Percentiles rank a stretch among this genome's conserved stretches.
phyloP scores from a whole-genome alignment of 2,888 invertebrate species.

The Isoperla grammatica region DNA sequence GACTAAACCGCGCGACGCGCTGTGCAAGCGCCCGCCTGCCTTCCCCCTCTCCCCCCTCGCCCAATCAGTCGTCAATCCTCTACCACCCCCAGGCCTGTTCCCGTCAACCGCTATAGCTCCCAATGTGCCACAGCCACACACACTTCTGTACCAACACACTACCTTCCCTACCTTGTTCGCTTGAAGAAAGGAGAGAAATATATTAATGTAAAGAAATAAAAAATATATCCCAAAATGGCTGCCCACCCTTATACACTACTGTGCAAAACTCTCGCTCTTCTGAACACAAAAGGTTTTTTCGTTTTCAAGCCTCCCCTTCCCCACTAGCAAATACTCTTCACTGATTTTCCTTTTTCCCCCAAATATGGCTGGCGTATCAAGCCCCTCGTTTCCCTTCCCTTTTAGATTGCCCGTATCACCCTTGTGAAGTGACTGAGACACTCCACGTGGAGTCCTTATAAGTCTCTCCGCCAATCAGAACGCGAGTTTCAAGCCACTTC shows the following conservation, averaged over 20 bases:
- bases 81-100: constrained; percentile 14
- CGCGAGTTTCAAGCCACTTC: constrained; percentile 28
- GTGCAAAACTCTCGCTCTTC: constrained; percentile 26
- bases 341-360: constrained; percentile 37
- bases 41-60: constrained; percentile 26
- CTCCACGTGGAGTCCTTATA: constrained; percentile 33
- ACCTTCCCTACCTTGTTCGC: constrained; percentile 6
- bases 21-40: constrained; percentile 26
- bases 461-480: constrained; percentile 28
- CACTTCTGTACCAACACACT: neutral
- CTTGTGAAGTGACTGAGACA: constrained; percentile 21
- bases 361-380: constrained; percentile 37
- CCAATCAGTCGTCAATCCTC: constrained; percentile 20
- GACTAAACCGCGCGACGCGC: constrained; percentile 27
- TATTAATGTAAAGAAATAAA: constrained; percentile 6
- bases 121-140: constrained; percentile 20
- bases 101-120: constrained; percentile 22
- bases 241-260: constrained; percentile 27
- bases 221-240: constrained; percentile 28
- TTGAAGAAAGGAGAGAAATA: neutral
- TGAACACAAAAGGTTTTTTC: constrained; percentile 29
- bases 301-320: constrained; percentile 22
- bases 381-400: constrained; percentile 16
- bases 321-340: constrained; percentile 36
- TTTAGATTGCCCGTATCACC: constrained; percentile 31